Evolutionary conservation across 1,140 invertebrate species (phyloP).

Genomic region (Ceratosolen solmsi): DNA sequence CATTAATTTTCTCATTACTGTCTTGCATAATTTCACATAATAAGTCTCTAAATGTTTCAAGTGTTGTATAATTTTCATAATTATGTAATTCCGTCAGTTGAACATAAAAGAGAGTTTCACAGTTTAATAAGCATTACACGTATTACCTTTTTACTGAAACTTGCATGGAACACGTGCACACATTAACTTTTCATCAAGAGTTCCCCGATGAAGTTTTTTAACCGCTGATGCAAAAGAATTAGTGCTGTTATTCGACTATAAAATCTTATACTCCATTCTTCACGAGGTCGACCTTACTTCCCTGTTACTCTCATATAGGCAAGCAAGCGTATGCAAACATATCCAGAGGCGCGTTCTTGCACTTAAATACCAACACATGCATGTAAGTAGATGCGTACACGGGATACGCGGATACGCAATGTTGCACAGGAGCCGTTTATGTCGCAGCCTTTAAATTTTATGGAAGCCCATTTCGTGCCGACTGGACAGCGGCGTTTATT

Average conservation of each 20-base stretch:
- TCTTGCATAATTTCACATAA: neutral
- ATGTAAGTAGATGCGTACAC: neutral
- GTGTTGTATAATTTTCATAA: neutral
- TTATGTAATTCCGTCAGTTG: neutral
- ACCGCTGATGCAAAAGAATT: conserved; percentile 1
- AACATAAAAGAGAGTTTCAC: neutral
- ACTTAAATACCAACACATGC: neutral
- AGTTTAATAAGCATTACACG: neutral
- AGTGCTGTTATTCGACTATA: neutral
- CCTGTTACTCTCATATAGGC: neutral
- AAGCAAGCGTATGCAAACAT: neutral
- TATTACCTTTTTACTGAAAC: neutral
- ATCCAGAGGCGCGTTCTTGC: neutral
- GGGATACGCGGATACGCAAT: neutral
- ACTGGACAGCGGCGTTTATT: conserved; percentile 64
- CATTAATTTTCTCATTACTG: no score
- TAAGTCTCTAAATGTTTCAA: neutral
- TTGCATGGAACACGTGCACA: neutral
- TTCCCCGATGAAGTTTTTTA: neutral
- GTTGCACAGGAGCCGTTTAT: conserved; percentile 53
- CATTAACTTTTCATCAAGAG: neutral
- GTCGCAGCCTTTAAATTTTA: conserved; percentile 63
- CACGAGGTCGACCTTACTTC: neutral
- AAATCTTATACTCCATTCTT: neutral
- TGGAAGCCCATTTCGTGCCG: conserved; percentile 60